These are phyloP conservation scores for Atta cephalotes DNA, from an alignment of 1,140 invertebrate genomes.

Conservation along the genomic window DNA sequence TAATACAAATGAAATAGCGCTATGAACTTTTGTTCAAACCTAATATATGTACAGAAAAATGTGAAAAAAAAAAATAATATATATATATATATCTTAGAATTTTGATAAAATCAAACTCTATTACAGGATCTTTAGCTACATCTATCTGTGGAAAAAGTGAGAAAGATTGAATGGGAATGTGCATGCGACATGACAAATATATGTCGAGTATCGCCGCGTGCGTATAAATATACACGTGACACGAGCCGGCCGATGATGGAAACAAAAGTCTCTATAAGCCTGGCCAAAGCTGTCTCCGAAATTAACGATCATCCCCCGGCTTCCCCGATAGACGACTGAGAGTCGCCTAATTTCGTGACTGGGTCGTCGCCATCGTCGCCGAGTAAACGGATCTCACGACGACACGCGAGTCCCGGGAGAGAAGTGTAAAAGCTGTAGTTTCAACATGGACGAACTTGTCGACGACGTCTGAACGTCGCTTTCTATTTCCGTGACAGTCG, in stretches of 20 bases:
- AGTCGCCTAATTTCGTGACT: slow-evolving; percentile 49
- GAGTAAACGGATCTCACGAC: slow-evolving; percentile 6
- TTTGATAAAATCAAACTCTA: too few relatives aligned
- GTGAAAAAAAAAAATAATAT: too few relatives aligned
- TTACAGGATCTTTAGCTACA: too few relatives aligned
- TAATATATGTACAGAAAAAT: too few relatives aligned
- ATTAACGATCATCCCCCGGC: slow-evolving; percentile 29
- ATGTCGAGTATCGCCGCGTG: not conserved
- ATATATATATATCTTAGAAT: too few relatives aligned
- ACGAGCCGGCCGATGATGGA: not conserved
- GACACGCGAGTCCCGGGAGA: not conserved
- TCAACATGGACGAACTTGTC: slow-evolving; percentile 37
- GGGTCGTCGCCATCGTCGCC: not conserved
- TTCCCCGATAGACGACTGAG: slow-evolving; percentile 7
- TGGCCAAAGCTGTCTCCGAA: slow-evolving; percentile 8
- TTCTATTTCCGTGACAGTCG: slow-evolving; percentile 57
- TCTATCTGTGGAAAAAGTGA: not conserved
- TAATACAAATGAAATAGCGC: too few relatives aligned
- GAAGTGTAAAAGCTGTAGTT: slow-evolving; percentile 7
- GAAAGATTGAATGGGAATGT: not conserved
- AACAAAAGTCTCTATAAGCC: slow-evolving; percentile 31
- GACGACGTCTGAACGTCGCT: slow-evolving; percentile 18
- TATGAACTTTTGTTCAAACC: too few relatives aligned
- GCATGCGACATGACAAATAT: slow-evolving; percentile 7
- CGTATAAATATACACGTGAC: slow-evolving; percentile 6